A percentile compares a stretch with the other conserved stretches of the same genome.
Evolutionary conservation across 1,140 invertebrate genomes (phyloP).

Genomic region (Harlomillsia oculata): DNA sequence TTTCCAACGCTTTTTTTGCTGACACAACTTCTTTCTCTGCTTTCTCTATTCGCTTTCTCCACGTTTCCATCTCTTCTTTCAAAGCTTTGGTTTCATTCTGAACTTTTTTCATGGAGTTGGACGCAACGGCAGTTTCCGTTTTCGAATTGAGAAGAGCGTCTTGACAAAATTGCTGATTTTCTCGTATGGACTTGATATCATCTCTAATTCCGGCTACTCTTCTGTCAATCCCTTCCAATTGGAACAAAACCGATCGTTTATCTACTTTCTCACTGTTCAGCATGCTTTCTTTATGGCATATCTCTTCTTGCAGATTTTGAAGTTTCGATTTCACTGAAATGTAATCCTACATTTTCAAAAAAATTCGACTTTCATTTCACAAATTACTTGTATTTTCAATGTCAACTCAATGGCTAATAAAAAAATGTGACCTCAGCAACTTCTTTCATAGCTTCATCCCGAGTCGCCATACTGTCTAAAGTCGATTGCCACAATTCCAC

Average conservation of each 20-base stretch:
- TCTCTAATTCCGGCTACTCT: not conserved
- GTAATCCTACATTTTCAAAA: too few relatives aligned
- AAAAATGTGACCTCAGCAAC: constrained; percentile 11
- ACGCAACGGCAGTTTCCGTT: not conserved
- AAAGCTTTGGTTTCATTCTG: not conserved
- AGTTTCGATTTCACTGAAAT: not conserved
- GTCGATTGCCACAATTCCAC: constrained; percentile 24
- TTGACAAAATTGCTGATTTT: not conserved
- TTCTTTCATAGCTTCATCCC: constrained; percentile 23
- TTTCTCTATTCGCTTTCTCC: not conserved
- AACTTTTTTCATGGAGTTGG: not conserved
- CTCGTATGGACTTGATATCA: not conserved
- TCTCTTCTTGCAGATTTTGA: not conserved
- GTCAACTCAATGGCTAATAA: too few relatives aligned
- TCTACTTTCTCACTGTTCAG: not conserved
- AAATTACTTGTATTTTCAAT: too few relatives aligned
- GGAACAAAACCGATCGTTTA: not conserved
- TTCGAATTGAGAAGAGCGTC: not conserved
- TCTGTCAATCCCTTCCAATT: not conserved
- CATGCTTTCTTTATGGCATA: not conserved
- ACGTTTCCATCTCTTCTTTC: constrained; percentile 1
- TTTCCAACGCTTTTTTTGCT: not conserved
- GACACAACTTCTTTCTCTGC: not conserved
- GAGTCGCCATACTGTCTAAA: constrained; percentile 16
- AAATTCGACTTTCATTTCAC: too few relatives aligned